phyloP scores from a whole-genome alignment of 2,888 invertebrate genomes.

The Acronicta psi region DNA sequence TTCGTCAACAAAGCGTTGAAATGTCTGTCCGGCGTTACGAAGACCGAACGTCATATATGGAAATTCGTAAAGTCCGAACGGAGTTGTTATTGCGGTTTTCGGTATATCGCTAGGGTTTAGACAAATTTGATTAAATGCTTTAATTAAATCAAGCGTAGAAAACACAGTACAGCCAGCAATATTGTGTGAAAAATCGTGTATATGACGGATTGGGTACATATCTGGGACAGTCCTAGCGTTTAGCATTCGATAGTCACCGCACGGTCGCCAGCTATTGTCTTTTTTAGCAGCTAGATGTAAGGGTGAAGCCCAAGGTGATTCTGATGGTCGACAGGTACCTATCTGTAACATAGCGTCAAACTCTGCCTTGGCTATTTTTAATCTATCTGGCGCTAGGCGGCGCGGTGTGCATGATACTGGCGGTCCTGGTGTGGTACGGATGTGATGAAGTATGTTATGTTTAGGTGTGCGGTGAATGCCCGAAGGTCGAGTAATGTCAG shows the following conservation, averaged over 20 bases:
- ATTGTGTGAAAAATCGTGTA: slow-evolving; percentile 8
- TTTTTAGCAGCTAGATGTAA: background rate
- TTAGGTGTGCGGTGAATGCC: too few relatives aligned
- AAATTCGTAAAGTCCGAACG: slow-evolving; percentile 20
- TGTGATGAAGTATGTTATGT: slow-evolving; percentile 5
- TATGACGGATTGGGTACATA: background rate
- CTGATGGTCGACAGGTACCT: slow-evolving; percentile 28
- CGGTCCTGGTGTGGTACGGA: slow-evolving; percentile 56
- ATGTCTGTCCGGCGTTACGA: slow-evolving; percentile 42
- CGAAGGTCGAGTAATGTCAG: too few relatives aligned
- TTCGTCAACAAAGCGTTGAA: slow-evolving; percentile 36
- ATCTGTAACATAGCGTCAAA: slow-evolving; percentile 56
- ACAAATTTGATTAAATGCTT: background rate
- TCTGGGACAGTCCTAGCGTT: slow-evolving; percentile 1
- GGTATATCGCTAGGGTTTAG: slow-evolving; percentile 13
- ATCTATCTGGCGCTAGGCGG: slow-evolving; percentile 59
- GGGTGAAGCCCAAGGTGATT: background rate
- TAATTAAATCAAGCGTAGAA: background rate
- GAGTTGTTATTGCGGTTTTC: slow-evolving; percentile 33
- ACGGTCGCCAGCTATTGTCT: background rate
- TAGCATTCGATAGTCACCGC: background rate
- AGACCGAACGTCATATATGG: slow-evolving; percentile 18
- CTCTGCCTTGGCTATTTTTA: slow-evolving; percentile 61
- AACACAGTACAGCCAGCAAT: slow-evolving; percentile 7
- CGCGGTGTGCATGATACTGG: slow-evolving; percentile 55